phyloP scores from a whole-genome alignment of 2,113 vertebrate genomes.

The Callionymus lyra region DNA sequence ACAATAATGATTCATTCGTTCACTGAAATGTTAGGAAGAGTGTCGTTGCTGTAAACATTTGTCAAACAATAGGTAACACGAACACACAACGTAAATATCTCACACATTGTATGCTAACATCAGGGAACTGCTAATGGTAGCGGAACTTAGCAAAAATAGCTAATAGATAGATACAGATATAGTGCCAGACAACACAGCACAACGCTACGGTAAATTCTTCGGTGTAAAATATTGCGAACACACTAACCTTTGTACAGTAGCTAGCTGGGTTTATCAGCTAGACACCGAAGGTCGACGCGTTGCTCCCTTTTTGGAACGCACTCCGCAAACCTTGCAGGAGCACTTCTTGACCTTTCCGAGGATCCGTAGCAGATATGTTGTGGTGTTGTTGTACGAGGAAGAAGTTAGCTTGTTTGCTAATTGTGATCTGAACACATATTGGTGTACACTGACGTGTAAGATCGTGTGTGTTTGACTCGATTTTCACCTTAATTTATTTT shows the following conservation, averaged over 20 bases:
- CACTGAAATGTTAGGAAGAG: too few species aligned
- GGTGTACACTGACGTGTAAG: background rate
- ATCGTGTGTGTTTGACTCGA: background rate
- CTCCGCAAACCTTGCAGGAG: too few species aligned
- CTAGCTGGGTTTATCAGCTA: constrained; percentile 22
- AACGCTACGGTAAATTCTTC: too few species aligned
- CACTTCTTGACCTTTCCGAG: constrained; percentile 17
- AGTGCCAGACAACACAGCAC: too few species aligned
- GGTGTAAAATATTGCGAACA: fast-evolving
- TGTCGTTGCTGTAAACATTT: too few species aligned
- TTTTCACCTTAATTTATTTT: background rate
- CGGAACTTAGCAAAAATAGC: too few species aligned
- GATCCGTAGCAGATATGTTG: constrained; percentile 42
- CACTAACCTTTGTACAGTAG: constrained; percentile 32
- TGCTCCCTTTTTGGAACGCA: constrained; percentile 2
- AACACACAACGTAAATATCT: too few species aligned
- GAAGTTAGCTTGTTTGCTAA: constrained; percentile 23
- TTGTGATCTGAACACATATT: background rate
- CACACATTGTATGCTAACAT: too few species aligned
- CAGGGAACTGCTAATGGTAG: too few species aligned
- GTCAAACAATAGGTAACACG: too few species aligned
- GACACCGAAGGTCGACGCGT: constrained; percentile 26
- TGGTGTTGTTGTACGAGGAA: constrained; percentile 28
- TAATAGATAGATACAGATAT: too few species aligned
- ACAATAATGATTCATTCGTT: too few species aligned